Evolutionary conservation across 2,113 vertebrate species (phyloP).

Genomic region (Bostrychus sinensis): DNA sequence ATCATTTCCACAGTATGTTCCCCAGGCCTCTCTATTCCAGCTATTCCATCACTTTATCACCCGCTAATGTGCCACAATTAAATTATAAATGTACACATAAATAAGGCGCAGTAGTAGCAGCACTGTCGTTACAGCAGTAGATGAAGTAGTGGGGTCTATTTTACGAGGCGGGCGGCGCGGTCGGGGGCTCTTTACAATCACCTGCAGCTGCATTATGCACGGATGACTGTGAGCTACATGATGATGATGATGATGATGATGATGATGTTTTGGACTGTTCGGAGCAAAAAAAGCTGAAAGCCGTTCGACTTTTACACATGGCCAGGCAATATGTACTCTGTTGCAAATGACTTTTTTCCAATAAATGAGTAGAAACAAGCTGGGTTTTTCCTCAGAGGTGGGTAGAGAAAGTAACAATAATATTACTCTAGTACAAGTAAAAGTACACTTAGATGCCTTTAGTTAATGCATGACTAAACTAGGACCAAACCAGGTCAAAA

Average conservation of each 20-base stretch:
- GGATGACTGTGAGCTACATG: conserved; percentile 10
- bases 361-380: conserved; percentile 14
- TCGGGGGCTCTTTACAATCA: conserved; percentile 29
- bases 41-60: conserved; percentile 24
- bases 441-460: no score
- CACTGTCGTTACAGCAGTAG: conserved; percentile 18
- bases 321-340: conserved; percentile 12
- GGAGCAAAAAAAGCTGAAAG: conserved; percentile 38
- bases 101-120: conserved; percentile 36
- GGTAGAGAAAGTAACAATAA: no score
- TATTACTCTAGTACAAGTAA: no score
- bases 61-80: conserved; percentile 34
- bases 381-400: no score
- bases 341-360: conserved; percentile 19
- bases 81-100: conserved; percentile 54
- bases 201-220: conserved; percentile 31
- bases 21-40: background rate
- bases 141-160: conserved; percentile 35
- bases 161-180: conserved; percentile 30
- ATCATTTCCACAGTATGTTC: conserved; percentile 9
- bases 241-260: no score
- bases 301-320: background rate
- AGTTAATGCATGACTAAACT: no score
- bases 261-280: conserved; percentile 26
- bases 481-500: no score